Evolutionary conservation across 1,140 invertebrate species (phyloP), one percentile per base, ranked within the genome.

Genomic region (Drosophila baimaii): DNA sequence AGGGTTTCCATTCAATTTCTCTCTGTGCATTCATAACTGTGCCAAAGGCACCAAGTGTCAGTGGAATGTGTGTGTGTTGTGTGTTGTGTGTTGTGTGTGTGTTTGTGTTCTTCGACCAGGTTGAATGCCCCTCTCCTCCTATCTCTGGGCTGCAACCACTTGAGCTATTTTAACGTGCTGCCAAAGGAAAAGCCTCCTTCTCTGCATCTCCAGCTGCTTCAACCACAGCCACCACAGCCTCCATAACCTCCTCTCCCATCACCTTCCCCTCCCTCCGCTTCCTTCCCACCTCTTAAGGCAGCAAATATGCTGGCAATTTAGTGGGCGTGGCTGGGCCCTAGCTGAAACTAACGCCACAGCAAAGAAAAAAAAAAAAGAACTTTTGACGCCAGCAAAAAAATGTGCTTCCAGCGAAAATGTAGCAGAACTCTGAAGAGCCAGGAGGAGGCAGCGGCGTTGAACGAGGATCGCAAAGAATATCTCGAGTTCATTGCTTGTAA

Each of bases 401-500:
- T 27, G 47, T 58, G 79, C 80, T 58, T 44, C 64, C 75, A 54
- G 61, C 62, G 21, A 41, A 64, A 64, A 65, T 66, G 79, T 49
- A 63, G 41, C 39, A 25, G 62, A 33, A 49, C 19, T n/a, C 23
- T 19, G 12, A 25, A 51, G 25, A 23, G 43, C 6, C 23, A 7
- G 44, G n/a, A n/a, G n/a, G n/a, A 52, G 25, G 23, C 29, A 25
- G 49, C 21, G 23, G 47, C 49, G n/a, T n/a, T n/a, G 33, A 46
- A 58, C n/a, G 59, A 41, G 65, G 73, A 71, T 82, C 52, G 66
- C 52, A 63, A 47, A 29, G 59, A 77, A 88, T 89, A 81, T 86
- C 77, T 64, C 66, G 61, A 89, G 79, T 89, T 88, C 84, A 89
- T 88, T 88, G 84, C 84, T 83, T 83, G 84, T 81, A 77, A 88